Conservation (phyloP, 92 coral and sea anemone genomes). For the Actinernus sp. region DNA sequence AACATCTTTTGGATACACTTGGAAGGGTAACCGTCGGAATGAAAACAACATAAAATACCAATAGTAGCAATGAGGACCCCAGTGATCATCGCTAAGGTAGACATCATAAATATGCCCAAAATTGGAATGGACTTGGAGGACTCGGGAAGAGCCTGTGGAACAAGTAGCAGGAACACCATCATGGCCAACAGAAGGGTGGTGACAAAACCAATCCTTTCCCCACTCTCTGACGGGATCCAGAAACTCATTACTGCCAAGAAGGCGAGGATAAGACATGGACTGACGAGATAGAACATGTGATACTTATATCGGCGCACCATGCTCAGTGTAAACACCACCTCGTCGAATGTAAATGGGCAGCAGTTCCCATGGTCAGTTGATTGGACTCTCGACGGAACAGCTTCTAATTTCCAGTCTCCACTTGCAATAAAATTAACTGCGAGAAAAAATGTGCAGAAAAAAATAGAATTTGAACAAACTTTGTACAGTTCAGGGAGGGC, state of each 20-base stretch:
- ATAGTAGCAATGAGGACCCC: background rate
- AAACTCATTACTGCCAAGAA: conserved; percentile 65
- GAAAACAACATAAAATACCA: background rate
- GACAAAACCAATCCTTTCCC: conserved; percentile 89
- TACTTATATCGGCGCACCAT: conserved; percentile 60
- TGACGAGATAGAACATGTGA: conserved; percentile 62
- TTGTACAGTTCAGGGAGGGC: no score
- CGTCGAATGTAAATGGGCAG: conserved; percentile 57
- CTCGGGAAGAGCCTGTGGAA: conserved; percentile 65
- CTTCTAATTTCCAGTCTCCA: conserved; percentile 64
- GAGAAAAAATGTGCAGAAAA: no score
- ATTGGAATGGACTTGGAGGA: conserved; percentile 68
- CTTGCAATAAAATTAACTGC: conserved; percentile 56
- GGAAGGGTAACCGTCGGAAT: conserved; percentile 15
- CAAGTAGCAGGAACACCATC: conserved; percentile 78
- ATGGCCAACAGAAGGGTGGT: conserved; percentile 80
- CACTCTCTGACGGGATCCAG: conserved; percentile 81
- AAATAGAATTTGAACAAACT: no score
- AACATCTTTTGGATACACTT: conserved; percentile 3
- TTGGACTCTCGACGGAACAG: background rate
- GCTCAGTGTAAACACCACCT: conserved; percentile 26
- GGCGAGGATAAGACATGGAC: conserved; percentile 63
- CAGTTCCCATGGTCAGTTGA: conserved; percentile 54
- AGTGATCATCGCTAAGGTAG: conserved; percentile 17
- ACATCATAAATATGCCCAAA: conserved; percentile 44